These are phyloP conservation scores for Seriola dumerili DNA, from an alignment of 2,113 vertebrate genomes.

Conservation along the genomic window DNA sequence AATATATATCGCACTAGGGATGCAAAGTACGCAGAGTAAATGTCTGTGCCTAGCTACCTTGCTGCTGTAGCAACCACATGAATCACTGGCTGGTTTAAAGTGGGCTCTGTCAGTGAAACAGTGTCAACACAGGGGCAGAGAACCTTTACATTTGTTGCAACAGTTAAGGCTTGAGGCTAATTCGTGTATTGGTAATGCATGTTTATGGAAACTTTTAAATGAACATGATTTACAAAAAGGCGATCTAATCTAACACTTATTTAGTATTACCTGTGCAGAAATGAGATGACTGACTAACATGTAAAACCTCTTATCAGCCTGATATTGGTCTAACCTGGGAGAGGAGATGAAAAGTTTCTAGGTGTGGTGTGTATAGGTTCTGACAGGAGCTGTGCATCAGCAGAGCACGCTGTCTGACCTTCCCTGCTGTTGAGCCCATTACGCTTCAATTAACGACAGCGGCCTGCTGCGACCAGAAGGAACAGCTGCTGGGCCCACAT, in stretches of 20 bases:
- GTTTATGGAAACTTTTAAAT: conserved; percentile 9
- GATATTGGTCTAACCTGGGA: neutral
- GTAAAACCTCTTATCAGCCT: neutral
- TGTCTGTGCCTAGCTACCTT: too few species aligned
- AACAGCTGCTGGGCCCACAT: conserved; percentile 92
- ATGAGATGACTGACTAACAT: neutral
- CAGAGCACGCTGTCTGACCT: conserved; percentile 86
- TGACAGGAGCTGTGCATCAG: conserved; percentile 85
- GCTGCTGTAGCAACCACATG: neutral
- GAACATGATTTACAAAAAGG: neutral
- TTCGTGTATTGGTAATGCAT: neutral
- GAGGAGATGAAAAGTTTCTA: conserved; percentile 43
- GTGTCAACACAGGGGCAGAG: too few species aligned
- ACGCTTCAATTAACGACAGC: conserved; percentile 93
- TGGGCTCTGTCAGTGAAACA: neutral
- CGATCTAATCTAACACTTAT: neutral
- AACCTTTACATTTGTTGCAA: too few species aligned
- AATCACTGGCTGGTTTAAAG: neutral
- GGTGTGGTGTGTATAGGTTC: conserved; percentile 61
- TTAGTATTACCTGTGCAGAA: neutral
- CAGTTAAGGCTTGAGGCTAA: too few species aligned
- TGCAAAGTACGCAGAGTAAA: too few species aligned
- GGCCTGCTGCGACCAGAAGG: conserved; percentile 87
- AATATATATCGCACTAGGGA: too few species aligned
- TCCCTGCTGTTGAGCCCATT: conserved; percentile 91